These are phyloP conservation scores for Mungos mungo DNA, from an alignment of 2,113 vertebrate species.

Conservation along the genomic window DNA sequence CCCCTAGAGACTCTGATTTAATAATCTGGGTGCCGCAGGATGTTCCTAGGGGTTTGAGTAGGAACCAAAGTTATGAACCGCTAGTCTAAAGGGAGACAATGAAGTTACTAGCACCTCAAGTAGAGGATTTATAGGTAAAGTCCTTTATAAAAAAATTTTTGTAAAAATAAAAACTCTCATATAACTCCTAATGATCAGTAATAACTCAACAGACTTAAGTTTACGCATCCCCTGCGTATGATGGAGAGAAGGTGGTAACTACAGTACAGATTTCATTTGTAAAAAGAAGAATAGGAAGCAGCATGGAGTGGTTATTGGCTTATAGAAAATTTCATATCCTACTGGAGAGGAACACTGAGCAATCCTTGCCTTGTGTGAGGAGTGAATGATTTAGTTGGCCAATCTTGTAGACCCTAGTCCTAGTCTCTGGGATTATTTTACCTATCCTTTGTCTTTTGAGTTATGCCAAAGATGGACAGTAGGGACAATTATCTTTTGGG, in stretches of 20 bases:
- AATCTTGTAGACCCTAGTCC: neutral
- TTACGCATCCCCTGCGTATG: neutral
- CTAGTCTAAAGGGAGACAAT: neutral
- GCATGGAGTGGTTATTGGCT: neutral
- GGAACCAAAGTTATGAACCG: neutral
- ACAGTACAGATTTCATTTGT: neutral
- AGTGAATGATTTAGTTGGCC: neutral
- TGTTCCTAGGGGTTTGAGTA: neutral
- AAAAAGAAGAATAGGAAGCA: neutral
- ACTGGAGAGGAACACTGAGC: neutral
- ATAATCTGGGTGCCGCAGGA: neutral
- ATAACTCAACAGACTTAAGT: neutral
- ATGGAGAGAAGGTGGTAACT: neutral
- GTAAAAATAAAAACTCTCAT: neutral
- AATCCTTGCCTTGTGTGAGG: neutral
- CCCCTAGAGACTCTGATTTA: neutral
- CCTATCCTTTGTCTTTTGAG: neutral
- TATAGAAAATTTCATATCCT: neutral
- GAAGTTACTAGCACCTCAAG: neutral
- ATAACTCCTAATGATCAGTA: neutral
- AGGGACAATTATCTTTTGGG: neutral
- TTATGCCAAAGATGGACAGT: neutral
- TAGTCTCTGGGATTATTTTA: neutral
- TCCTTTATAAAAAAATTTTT: neutral
- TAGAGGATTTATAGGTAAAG: neutral